These are phyloP conservation scores for Apeira syringaria DNA, from an alignment of 2,888 invertebrate genomes.

Conservation along the genomic window DNA sequence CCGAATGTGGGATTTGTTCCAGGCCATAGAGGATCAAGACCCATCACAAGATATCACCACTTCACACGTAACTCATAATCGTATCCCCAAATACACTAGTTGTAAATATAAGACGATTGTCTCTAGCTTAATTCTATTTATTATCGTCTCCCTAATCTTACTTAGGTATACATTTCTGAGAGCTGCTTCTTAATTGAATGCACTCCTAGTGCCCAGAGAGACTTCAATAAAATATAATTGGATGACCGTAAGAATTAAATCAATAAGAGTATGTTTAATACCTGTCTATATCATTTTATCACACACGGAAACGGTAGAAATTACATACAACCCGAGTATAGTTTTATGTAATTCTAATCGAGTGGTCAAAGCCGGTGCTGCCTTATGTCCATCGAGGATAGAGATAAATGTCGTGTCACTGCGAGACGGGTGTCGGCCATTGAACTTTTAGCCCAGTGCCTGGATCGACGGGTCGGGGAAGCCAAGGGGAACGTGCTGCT, in stretches of 20 bases:
- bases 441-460: slow-evolving; percentile 60
- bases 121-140: too few species aligned
- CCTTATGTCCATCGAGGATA: slow-evolving; percentile 2
- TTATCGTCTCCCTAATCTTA: too few species aligned
- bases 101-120: too few species aligned
- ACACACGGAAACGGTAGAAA: not conserved
- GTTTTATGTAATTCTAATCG: slow-evolving; percentile 28
- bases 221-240: not conserved
- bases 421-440: slow-evolving; percentile 39
- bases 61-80: too few species aligned
- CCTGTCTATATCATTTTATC: not conserved
- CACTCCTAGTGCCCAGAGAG: too few species aligned
- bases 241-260: not conserved
- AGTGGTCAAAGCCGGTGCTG: slow-evolving; percentile 22
- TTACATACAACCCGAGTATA: not conserved
- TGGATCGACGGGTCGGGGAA: slow-evolving; percentile 35
- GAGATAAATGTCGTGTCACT: slow-evolving; percentile 44
- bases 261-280: too few species aligned
- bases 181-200: too few species aligned
- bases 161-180: too few species aligned
- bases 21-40: too few species aligned
- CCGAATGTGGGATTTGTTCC: too few species aligned
- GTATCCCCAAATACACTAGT: too few species aligned
- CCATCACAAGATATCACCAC: too few species aligned
- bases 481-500: slow-evolving; percentile 47